A percentile compares a stretch with the other conserved stretches of the same genome.
phyloP scores from a whole-genome alignment of 53 echinoderm and acorn worm genomes.

The Holothuria leucospilota region DNA sequence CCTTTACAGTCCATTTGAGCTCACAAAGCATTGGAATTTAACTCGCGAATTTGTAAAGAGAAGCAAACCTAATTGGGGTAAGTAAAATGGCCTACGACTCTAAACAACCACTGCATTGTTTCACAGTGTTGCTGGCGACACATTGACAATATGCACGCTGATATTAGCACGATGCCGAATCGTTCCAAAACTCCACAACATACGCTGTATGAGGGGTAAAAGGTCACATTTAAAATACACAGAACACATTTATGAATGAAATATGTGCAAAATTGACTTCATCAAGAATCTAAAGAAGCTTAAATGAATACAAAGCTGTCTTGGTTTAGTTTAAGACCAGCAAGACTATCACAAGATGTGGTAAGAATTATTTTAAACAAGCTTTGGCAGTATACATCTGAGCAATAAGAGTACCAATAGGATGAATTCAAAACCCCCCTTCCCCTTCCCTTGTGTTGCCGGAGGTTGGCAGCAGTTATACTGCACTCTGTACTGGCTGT shows the following conservation, averaged over 20 bases:
- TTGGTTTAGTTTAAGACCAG: too few relatives aligned
- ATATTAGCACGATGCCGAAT: constrained; percentile 16
- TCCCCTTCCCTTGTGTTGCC: too few relatives aligned
- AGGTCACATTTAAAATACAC: constrained; percentile 23
- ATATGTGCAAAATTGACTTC: not conserved
- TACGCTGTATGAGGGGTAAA: constrained; percentile 43
- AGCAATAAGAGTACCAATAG: too few relatives aligned
- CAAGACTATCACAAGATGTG: too few relatives aligned
- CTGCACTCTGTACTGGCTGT: too few relatives aligned
- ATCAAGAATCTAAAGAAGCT: too few relatives aligned
- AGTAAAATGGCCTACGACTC: constrained; percentile 27
- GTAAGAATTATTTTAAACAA: too few relatives aligned
- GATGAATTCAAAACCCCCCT: too few relatives aligned
- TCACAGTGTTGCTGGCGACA: constrained; percentile 54
- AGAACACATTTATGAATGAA: not conserved
- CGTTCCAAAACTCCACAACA: constrained; percentile 15
- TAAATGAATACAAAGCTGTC: too few relatives aligned
- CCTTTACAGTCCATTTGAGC: too few relatives aligned
- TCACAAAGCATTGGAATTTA: constrained; percentile 27
- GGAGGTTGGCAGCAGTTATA: too few relatives aligned
- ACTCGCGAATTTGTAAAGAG: constrained; percentile 29
- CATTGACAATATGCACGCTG: constrained; percentile 27
- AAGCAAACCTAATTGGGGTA: constrained; percentile 1
- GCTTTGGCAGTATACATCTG: too few relatives aligned
- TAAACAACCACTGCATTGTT: constrained; percentile 69